Conservation (phyloP, 2,888 invertebrate species). For the Mythimna albipuncta region DNA sequence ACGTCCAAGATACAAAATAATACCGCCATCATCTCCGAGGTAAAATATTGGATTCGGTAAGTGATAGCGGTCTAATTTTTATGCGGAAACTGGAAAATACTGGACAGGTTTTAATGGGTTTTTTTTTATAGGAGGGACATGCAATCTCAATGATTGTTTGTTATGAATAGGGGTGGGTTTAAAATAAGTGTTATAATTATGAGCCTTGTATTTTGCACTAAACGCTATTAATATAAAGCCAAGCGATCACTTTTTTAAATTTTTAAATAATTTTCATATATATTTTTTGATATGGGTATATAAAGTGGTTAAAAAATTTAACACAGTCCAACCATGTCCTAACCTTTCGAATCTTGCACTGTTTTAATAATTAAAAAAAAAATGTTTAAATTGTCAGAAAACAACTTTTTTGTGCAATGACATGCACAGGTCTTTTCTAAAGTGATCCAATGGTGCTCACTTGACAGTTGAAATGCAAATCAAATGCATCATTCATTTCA, state of each 20-base stretch:
- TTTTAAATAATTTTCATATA: too few species aligned
- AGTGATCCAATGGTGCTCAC: too few species aligned
- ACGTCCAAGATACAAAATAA: conserved; percentile 81
- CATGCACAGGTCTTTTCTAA: too few species aligned
- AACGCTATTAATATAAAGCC: not conserved
- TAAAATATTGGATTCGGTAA: conserved; percentile 71
- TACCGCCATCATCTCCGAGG: conserved; percentile 70
- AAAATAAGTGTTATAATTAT: not conserved
- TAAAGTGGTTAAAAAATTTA: too few species aligned
- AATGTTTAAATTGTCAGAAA: too few species aligned
- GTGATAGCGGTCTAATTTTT: conserved; percentile 45
- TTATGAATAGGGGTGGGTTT: not conserved
- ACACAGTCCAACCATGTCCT: too few species aligned
- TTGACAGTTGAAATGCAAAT: too few species aligned
- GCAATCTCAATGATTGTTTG: not conserved
- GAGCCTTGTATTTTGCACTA: not conserved
- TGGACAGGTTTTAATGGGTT: not conserved
- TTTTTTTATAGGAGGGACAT: not conserved
- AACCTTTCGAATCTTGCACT: too few species aligned
- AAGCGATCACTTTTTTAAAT: not conserved
- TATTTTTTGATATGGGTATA: too few species aligned
- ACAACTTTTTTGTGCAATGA: too few species aligned
- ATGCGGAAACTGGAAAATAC: conserved; percentile 20
- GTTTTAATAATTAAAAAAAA: too few species aligned
- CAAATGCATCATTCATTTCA: too few species aligned